These are phyloP conservation scores for Cephus cinctus DNA, from an alignment of 1,140 invertebrate species.

Conservation along the genomic window DNA sequence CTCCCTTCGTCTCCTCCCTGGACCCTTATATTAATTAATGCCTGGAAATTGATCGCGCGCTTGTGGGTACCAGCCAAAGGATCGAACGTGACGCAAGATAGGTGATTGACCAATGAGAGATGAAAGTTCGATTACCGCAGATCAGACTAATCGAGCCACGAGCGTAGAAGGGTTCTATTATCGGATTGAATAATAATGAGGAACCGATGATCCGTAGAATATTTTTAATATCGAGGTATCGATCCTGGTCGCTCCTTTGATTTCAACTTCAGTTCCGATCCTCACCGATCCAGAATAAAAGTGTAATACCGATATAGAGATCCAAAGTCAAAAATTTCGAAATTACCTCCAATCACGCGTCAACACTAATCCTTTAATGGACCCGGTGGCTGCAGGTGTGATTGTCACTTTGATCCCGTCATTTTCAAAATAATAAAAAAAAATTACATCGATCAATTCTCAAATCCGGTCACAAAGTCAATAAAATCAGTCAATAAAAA, in stretches of 20 bases:
- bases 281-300: background rate
- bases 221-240: too few relatives aligned
- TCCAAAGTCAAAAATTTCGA: too few relatives aligned
- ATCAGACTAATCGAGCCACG: background rate
- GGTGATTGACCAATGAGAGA: slow-evolving; percentile 1
- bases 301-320: background rate
- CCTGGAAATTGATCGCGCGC: background rate
- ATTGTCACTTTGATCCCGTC: too few relatives aligned
- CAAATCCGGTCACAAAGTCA: too few relatives aligned
- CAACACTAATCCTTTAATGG: slow-evolving; percentile 10
- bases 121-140: slow-evolving; percentile 4
- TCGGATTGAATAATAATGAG: slow-evolving; percentile 3
- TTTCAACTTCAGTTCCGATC: background rate
- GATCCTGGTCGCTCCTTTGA: background rate
- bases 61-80: background rate
- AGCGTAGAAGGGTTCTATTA: too few relatives aligned
- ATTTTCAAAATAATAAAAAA: too few relatives aligned
- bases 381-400: too few relatives aligned
- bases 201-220: background rate
- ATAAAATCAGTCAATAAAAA: too few relatives aligned
- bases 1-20: slow-evolving; percentile 1
- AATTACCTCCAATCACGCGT: too few relatives aligned
- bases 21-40: slow-evolving; percentile 26
- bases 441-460: too few relatives aligned
- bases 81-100: background rate